These are phyloP conservation scores for Limonius californicus DNA, from an alignment of 1,140 invertebrate species.

Conservation along the genomic window DNA sequence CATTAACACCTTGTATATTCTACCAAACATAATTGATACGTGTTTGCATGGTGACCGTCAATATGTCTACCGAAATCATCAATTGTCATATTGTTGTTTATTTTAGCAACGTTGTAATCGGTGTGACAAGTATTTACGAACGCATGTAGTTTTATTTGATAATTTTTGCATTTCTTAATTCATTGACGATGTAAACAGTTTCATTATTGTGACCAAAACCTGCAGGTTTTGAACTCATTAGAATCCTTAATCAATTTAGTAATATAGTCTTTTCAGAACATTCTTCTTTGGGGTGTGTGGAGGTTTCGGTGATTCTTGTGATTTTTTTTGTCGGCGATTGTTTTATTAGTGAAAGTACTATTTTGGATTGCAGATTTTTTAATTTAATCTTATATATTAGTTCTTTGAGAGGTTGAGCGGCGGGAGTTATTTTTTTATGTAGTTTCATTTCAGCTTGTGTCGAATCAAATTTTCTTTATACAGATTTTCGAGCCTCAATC, in stretches of 20 bases:
- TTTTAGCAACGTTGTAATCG: too few species aligned
- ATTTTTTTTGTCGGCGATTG: too few species aligned
- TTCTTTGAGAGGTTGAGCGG: background rate
- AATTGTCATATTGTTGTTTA: too few species aligned
- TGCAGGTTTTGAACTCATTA: background rate
- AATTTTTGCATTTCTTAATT: constrained; percentile 9
- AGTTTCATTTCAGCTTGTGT: background rate
- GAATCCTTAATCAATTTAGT: background rate
- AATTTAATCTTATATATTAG: background rate
- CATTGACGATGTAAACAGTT: constrained; percentile 9
- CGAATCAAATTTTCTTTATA: background rate
- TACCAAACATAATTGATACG: too few species aligned
- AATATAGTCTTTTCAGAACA: too few species aligned
- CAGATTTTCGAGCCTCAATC: too few species aligned
- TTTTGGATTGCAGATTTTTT: background rate
- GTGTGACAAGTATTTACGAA: too few species aligned
- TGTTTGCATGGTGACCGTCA: too few species aligned
- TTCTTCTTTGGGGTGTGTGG: too few species aligned
- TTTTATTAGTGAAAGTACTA: background rate
- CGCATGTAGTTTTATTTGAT: background rate
- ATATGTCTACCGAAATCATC: too few species aligned
- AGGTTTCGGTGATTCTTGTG: too few species aligned
- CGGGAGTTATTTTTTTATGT: background rate
- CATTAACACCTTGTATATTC: too few species aligned
- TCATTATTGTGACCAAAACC: constrained; percentile 5